Base-by-base conservation (phyloP, 2,113 vertebrate genomes). In the Vulpes ferrilata region DNA sequence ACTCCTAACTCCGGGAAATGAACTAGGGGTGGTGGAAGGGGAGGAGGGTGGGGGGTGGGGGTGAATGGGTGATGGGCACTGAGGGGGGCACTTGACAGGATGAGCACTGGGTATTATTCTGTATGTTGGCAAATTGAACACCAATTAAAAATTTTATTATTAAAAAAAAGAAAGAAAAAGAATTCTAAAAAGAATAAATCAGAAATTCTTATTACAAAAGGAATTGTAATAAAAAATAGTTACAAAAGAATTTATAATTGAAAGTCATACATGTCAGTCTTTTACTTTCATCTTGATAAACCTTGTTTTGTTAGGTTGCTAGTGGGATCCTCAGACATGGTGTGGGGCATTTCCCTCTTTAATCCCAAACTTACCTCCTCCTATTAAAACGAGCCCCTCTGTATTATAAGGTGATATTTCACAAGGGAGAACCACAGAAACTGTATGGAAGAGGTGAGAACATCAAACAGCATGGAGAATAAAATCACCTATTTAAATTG, bases 181-280 rank as follows among this genome's bases (percentile, higher is more conserved):
- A 97, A 69, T 71, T 88, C 93, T 13, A 88, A 89, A 65, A 91
- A 69, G n/a, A 48, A n/a, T 57, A 91, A 90, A 38, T 32, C 11
- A 7, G 22, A 78, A 53, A 51, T 5, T 83, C 22, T 69, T 43
- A 9, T 53, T n/a, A 35, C 48, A 79, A 30, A 55, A 69, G 27
- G 35, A 7, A 53, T 94, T 88, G 25, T 79, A 65, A 55, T 74
- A 30, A 80, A 92, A 62, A 84, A 53, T 4, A 27, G 53, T 71
- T 15, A 17, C 35, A 51, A 35, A 38, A 67, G 38, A 57, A 2
- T 73, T 91, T 87, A 10, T 90, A 57, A 51, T 57, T 1, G 7
- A 93, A 92, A 88, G 55, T 78, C 83, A 53, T 35, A 35, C 7
- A 25, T 3, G 43, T 23, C 48, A 67, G 12, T 87, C 57, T 69